Percentiles rank a stretch among this genome's conserved stretches.
These are phyloP conservation scores for Dermochelys coriacea DNA, from an alignment of 2,797 vertebrate species.

Conservation along the genomic window DNA sequence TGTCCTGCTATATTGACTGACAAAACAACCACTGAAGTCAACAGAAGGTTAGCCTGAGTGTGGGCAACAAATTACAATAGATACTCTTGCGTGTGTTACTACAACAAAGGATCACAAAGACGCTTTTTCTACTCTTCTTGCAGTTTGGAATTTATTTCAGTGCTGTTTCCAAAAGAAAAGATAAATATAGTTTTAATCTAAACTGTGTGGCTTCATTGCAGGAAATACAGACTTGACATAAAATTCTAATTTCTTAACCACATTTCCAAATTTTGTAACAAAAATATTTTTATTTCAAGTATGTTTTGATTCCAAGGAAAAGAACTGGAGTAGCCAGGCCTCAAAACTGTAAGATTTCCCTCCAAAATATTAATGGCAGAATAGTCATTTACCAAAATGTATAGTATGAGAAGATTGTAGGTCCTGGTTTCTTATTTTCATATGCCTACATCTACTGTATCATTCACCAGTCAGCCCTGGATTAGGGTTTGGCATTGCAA, in stretches of 20 bases:
- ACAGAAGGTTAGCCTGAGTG: not conserved
- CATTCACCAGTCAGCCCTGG: not conserved
- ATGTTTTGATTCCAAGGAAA: not conserved
- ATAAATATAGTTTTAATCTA: not conserved
- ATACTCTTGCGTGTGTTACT: fast-evolving
- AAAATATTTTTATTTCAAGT: not conserved
- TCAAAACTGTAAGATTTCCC: not conserved
- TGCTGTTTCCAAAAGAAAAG: not conserved
- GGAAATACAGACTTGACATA: not conserved
- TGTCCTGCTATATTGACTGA: not conserved
- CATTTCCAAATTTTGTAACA: not conserved
- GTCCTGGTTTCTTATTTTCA: not conserved
- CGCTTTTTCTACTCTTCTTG: not conserved
- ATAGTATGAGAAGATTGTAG: not conserved
- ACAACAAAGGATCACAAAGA: not conserved
- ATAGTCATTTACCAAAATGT: not conserved
- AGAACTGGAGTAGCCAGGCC: not conserved
- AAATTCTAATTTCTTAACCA: not conserved
- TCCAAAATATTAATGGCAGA: not conserved
- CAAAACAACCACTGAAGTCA: not conserved
- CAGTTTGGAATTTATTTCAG: not conserved
- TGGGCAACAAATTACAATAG: not conserved
- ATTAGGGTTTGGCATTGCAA: not conserved
- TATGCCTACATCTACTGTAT: not conserved
- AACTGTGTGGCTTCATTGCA: not conserved